Base-by-base conservation (phyloP, 2,888 invertebrate species). In the Synanthedon andrenaeformis region DNA sequence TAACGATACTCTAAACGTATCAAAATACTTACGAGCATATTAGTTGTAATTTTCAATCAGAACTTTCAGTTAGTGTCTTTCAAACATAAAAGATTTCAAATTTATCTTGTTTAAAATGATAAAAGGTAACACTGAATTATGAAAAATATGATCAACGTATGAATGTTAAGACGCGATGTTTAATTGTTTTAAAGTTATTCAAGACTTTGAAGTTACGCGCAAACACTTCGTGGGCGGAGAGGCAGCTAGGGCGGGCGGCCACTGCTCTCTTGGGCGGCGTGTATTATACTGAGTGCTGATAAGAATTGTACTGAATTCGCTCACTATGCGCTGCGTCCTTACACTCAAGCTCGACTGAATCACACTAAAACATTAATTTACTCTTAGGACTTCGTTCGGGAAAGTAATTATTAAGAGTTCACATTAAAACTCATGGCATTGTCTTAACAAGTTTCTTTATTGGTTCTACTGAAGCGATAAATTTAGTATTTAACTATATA, bases 191-290 rank as follows among this genome's bases (percentile, higher is more conserved):
- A 49, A 49, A 49, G 17, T 49, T 49, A 13, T 49, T 19, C 10
- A 12, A 14, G 19, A 19, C 49, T 52, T 48, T 41, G 3, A 42
- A 50, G 42, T 4, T 4, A 51, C 48, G 53, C 13, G 28, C 53
- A 52, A 19, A 49, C 52, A 53, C 54, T 41, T 52, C 55, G 55
- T 42, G 58, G 51, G 28, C 51, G 55, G 51, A 17, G 42, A 12
- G 42, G 8, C 28, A 55, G 55, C 58, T 61, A 62, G 66, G 62
- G 58, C 62, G 66, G 62, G 58, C 62, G 60, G 53, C 62, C 55
- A 52, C 63, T 64, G 59, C 56, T 57, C 69, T 55, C 61, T 55
- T 54, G 59, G 66, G 67, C 70, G 68, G 66, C 59, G 59, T 51
- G 54, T 52, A 55, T 57, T 60, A 50, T 35, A 72, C 72, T 72